phyloP scores from a whole-genome alignment of 2,113 vertebrate species.

The Saccopteryx bilineata region DNA sequence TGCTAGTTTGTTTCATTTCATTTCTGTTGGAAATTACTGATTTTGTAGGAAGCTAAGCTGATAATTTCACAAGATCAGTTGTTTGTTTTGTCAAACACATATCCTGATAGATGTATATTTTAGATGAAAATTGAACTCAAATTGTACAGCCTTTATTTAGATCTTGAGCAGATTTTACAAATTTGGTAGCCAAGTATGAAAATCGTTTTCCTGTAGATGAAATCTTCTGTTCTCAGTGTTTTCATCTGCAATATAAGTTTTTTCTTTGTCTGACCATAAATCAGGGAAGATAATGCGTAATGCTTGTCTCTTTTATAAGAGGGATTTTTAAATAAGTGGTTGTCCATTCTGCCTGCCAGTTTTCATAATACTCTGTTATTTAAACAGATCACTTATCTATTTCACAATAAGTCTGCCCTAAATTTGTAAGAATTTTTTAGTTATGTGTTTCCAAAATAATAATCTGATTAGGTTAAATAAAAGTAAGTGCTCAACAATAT shows the following conservation, averaged over 20 bases:
- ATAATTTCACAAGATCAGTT: neutral
- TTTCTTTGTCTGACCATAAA: neutral
- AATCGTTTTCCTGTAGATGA: conserved; percentile 37
- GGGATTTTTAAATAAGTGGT: neutral
- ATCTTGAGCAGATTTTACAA: neutral
- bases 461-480: neutral
- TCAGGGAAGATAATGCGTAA: neutral
- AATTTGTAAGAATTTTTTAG: neutral
- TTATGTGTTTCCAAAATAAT: neutral
- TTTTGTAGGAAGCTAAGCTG: neutral
- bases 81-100: neutral
- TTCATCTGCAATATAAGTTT: neutral
- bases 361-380: neutral
- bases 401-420: neutral
- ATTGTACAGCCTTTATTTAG: neutral
- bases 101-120: neutral
- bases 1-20: neutral
- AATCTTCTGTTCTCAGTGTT: neutral
- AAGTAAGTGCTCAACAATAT: neutral
- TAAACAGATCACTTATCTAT: neutral
- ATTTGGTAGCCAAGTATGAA: neutral
- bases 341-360: neutral
- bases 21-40: neutral
- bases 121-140: conserved; percentile 15
- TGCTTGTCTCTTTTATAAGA: neutral